phyloP scores from a whole-genome alignment of 2,797 vertebrate species.

The Geotrypetes seraphini region DNA sequence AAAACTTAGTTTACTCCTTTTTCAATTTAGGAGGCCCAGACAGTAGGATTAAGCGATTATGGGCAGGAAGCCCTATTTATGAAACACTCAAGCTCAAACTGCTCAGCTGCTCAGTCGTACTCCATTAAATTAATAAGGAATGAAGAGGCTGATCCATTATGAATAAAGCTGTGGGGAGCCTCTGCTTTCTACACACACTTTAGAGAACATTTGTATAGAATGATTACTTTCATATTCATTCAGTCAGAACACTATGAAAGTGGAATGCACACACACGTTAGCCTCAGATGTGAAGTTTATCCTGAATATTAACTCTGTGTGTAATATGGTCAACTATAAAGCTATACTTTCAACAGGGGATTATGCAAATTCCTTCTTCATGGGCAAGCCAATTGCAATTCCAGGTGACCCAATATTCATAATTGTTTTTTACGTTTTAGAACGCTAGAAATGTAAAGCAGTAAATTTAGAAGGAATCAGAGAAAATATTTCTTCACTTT shows the following conservation, averaged over 20 bases:
- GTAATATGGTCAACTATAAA: conserved; percentile 90
- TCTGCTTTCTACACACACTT: conserved; percentile 60
- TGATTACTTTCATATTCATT: conserved; percentile 74
- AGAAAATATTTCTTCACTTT: too few relatives aligned
- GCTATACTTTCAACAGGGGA: too few relatives aligned
- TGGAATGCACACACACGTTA: conserved; percentile 71
- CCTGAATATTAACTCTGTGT: conserved; percentile 76
- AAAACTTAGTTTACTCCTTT: conserved; percentile 83
- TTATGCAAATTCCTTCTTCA: too few relatives aligned
- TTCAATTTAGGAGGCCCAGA: conserved; percentile 80
- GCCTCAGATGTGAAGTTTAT: conserved; percentile 59
- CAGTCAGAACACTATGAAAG: conserved; percentile 74
- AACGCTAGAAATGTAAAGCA: too few relatives aligned
- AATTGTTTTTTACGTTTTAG: too few relatives aligned
- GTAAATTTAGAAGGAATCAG: too few relatives aligned
- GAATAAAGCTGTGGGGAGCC: conserved; percentile 71
- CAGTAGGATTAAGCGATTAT: conserved; percentile 97
- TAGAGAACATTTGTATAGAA: conserved; percentile 70
- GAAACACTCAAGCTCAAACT: conserved; percentile 81
- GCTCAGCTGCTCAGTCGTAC: conserved; percentile 74
- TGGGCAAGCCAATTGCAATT: conserved; percentile 41
- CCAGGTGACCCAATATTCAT: too few relatives aligned
- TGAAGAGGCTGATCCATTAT: conserved; percentile 78
- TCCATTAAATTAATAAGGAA: conserved; percentile 86
- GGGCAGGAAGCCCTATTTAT: conserved; percentile 82